A percentile compares a stretch with the other conserved stretches of the same genome.
Conservation (phyloP, 2,797 vertebrate genomes). For the Choloepus didactylus region DNA sequence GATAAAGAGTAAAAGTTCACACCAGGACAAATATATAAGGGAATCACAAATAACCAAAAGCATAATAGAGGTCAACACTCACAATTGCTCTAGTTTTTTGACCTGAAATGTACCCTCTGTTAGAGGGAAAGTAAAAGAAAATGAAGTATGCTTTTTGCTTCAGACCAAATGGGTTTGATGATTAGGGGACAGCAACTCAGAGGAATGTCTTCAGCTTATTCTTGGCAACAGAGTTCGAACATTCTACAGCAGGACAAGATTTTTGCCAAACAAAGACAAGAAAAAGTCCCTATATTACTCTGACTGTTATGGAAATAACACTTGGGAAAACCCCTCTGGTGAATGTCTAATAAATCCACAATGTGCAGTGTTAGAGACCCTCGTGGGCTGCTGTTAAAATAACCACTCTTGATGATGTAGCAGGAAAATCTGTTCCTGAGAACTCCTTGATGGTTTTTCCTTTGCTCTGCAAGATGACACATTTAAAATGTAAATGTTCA, state of each 20-base stretch:
- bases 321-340: slow-evolving; percentile 67
- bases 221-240: not conserved
- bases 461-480: slow-evolving; percentile 20
- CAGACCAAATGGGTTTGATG: not conserved
- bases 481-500: slow-evolving; percentile 24
- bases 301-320: slow-evolving; percentile 55
- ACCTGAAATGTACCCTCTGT: not conserved
- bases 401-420: not conserved
- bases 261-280: slow-evolving; percentile 66
- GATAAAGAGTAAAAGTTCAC: not conserved
- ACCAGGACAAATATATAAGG: not conserved
- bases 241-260: not conserved
- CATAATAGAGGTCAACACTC: not conserved
- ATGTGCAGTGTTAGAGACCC: not conserved
- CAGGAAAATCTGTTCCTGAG: not conserved
- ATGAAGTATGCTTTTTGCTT: not conserved
- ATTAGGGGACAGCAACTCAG: not conserved
- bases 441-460: not conserved
- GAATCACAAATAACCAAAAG: not conserved
- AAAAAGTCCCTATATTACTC: slow-evolving; percentile 80
- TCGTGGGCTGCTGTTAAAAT: not conserved
- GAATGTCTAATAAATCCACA: not conserved
- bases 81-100: not conserved
- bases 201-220: not conserved
- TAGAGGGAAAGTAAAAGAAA: slow-evolving; percentile 1